Conservation (phyloP, 2,888 invertebrate genomes). For the Trissolcus japonicus region DNA sequence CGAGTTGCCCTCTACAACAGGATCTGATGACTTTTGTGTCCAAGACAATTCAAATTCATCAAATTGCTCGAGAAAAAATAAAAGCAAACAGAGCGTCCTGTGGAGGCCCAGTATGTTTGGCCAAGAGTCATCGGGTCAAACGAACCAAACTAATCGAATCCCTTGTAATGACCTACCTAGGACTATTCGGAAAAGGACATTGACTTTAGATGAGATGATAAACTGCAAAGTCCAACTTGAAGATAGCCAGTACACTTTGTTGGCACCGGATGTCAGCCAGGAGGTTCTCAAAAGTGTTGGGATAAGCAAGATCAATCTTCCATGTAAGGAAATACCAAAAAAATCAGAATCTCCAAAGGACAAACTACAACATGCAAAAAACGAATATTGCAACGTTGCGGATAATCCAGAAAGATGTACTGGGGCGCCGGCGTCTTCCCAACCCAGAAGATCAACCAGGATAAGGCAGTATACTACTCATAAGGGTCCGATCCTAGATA, state of each 20-base stretch:
- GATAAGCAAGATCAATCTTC: conserved; percentile 63
- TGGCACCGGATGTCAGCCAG: conserved; percentile 59
- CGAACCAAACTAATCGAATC: conserved; percentile 23
- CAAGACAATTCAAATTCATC: conserved; percentile 46
- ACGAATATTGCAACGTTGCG: background rate
- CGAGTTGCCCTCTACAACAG: conserved; percentile 6
- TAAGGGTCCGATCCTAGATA: conserved; percentile 74
- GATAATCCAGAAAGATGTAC: background rate
- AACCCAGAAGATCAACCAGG: conserved; percentile 50
- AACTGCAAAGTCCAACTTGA: conserved; percentile 67
- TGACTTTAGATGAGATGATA: conserved; percentile 63
- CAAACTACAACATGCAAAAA: conserved; percentile 9
- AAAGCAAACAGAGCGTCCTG: conserved; percentile 15
- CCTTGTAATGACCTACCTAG: conserved; percentile 33
- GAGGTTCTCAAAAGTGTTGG: conserved; percentile 61
- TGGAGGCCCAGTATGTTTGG: conserved; percentile 18
- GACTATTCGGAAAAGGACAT: conserved; percentile 45
- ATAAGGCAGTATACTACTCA: conserved; percentile 69
- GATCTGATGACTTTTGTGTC: conserved; percentile 22
- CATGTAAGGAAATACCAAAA: background rate
- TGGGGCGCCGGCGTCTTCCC: background rate
- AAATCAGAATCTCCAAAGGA: conserved; percentile 30
- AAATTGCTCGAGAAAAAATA: background rate
- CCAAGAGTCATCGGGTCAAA: conserved; percentile 10
- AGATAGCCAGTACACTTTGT: conserved; percentile 67